A percentile compares a stretch with the other conserved stretches of the same genome.
Conservation (phyloP, 2,113 vertebrate genomes). For the Sinosuthora webbiana region DNA sequence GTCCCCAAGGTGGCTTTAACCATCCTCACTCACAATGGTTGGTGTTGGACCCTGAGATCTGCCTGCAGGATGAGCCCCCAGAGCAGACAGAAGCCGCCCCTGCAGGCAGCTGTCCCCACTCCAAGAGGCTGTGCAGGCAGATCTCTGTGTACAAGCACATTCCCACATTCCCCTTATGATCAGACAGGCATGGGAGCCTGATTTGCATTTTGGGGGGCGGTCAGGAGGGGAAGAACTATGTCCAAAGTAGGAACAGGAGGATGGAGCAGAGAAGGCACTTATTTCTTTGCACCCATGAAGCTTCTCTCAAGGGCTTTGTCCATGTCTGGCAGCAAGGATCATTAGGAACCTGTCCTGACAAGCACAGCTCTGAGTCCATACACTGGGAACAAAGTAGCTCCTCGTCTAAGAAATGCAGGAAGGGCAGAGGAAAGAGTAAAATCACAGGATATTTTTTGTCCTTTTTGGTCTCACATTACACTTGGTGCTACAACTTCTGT, state of each 20-base stretch:
- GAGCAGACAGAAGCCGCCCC: neutral
- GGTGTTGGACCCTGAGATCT: neutral
- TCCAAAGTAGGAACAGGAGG: neutral
- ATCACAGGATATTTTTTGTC: neutral
- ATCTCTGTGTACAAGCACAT: neutral
- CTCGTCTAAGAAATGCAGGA: neutral
- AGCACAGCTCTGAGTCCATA: conserved; percentile 9
- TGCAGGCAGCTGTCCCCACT: neutral
- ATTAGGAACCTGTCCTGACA: neutral
- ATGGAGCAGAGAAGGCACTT: conserved; percentile 45
- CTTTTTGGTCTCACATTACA: conserved; percentile 31
- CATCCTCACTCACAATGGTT: neutral
- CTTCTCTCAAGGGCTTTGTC: neutral
- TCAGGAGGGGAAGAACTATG: neutral
- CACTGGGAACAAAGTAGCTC: neutral
- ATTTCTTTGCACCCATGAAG: neutral
- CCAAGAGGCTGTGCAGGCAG: neutral
- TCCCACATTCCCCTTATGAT: fast-evolving
- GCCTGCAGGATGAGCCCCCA: neutral
- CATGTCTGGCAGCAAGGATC: neutral
- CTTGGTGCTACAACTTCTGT: neutral
- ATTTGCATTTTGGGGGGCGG: neutral
- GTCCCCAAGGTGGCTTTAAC: neutral
- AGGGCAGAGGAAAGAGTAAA: neutral
- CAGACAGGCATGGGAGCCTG: neutral